Evolutionary conservation across 2,888 invertebrate genomes (phyloP), one percentile per base, ranked within the genome.

Genomic region (Actias luna): DNA sequence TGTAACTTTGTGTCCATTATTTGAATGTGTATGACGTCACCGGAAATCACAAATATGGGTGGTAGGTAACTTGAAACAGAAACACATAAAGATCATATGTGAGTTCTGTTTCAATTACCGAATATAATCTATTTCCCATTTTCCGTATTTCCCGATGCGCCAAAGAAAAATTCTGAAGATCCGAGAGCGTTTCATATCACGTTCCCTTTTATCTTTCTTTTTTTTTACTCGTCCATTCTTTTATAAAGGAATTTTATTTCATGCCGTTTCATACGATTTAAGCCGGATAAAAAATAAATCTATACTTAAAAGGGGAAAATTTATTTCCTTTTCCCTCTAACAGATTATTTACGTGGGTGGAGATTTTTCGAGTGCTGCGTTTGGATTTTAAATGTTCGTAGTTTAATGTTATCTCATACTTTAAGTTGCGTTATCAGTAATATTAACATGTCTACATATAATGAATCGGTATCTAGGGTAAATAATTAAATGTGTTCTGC

Each of bases 131-230:
- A 46, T 58, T 31, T 62, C 50, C 57, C 70, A 72, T 77, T 79
- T 81, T 75, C 70, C 67, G 67, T 75, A 76, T 72, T n/a, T n/a
- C n/a, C 71, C 73, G 72, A 69, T 70, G 67, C 67, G 67, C 71
- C 69, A 75, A 77, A 81, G 82, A 77, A 80, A 75, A 75, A 78
- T 77, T 75, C 68, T 70, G 69, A 75, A 73, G 72, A 77, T 71
- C 69, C 73, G 69, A 74, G 77, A 75, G 79, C 79, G 79, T 84
- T 83, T 80, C 82, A 84, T 84, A 84, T 82, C 78, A 78, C 73
- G 69, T 65, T 63, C 66, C 66, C 74, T 83, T 85, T 84, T 81
- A 83, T 83, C 77, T 83, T 81, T 78, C n/a, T n/a, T 74, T 81
- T 78, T 74, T 68, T 81, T 76, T 76, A 75, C 73, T 72, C 73